Evolutionary conservation across 2,888 invertebrate genomes (phyloP), one percentile per base, ranked within the genome.

Genomic region (Melinaea menophilus): DNA sequence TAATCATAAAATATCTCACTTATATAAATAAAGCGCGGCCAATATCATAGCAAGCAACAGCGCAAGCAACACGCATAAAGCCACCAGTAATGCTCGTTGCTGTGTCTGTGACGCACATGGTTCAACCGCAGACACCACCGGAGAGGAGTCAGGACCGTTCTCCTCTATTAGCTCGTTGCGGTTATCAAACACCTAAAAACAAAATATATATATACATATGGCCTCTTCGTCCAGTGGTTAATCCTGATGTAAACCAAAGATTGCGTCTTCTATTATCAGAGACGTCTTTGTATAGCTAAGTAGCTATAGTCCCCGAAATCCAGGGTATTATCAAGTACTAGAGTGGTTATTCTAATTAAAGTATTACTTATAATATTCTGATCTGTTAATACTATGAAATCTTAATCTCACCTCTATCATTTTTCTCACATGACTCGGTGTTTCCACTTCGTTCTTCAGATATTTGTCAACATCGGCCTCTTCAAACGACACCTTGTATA

Each of bases 21-120:
- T 94, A 82, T 96, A 96, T 67, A 95, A 95, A 69, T 95, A 91
- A 66, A 95, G 93, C 0, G 95, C 94, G 33, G 94, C 92, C 58
- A 95, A 88, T 31, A 95, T 92, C 73, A 96, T 93, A 51, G 94
- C 94, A 65, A 96, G 91, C 22, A 97, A 82, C 47, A 96, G 85
- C 7, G 95, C 93, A 72, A 96, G 92, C 45, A 97, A 88, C 11
- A 95, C 92, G 65, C 96, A 93, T 0, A 97, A 92, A 0, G 96
- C 95, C 2, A 94, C 94, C 60, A 97, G 92, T n/a, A 97, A 85
- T 0, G 96, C 95, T 75, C 97, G 94, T 83, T 97, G 97, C 82
- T 97, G 96, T 61, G 95, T 93, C 3, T 94, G 94, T 2, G 96
- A 94, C 66, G 97, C 92, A 80, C 97, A 97, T 33, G 97, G 94